Evolutionary conservation across 2,888 invertebrate genomes (phyloP), one percentile per base, ranked within the genome.

Genomic region (Tortricodes alternella): DNA sequence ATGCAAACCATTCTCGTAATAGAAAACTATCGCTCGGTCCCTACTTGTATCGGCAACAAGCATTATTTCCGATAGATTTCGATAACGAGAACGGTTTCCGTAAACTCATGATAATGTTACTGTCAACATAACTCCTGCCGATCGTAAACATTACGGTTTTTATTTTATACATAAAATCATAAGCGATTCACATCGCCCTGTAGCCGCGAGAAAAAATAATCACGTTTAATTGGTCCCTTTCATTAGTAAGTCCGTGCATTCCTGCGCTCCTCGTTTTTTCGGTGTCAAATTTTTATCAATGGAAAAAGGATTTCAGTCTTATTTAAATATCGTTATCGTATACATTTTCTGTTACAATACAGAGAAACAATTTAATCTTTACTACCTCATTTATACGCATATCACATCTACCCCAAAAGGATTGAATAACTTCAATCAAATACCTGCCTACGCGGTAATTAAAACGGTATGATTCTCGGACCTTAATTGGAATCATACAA

Each of bases 261-360:
- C 88, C 74, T 75, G 62, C 60, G 61, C 68, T 79, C 76, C 74
- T 85, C 80, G 79, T 88, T 89, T 88, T 88, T 87, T 87, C 80
- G 70, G 77, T 89, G 89, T 89, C 90, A 89, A 88, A 85, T 77
- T 80, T 86, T 90, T 89, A 89, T 90, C 89, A 90, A 90, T 89
- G 89, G 82, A 83, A 82, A 85, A 88, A 87, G 87, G 80, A 83
- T 83, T 87, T 89, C 81, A 89, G 89, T 89, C 86, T 88, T 86
- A 86, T 86, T 86, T 84, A 83, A 87, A 85, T 85, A 82, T 76
- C 71, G 73, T 88, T 88, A 88, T 88, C 87, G 76, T 70, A 70
- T 69, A 44, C 27, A 50, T 56, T 56, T 56, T 50, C 56, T 50
- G 44, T 44, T 50, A 56, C 50, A 58, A 53, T 60, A 37, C 50